Evolutionary conservation across 2,113 vertebrate genomes (phyloP).

Genomic region (Erpornis zantholeuca): DNA sequence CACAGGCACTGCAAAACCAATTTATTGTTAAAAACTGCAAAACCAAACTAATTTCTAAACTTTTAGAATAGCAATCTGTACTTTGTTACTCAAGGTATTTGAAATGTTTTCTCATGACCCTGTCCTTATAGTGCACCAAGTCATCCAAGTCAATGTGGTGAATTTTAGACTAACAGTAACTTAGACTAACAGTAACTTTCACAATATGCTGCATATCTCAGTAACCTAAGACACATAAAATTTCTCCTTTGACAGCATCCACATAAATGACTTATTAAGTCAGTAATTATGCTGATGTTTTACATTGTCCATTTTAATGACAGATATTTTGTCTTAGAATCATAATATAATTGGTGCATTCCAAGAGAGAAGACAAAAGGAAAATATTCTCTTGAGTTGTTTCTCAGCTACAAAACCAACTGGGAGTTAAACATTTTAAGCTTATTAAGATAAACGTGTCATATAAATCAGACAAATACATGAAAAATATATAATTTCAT

Average conservation of each 20-base stretch:
- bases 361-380: neutral
- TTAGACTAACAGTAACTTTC: neutral
- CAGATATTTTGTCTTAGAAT: neutral
- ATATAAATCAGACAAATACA: neutral
- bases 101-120: neutral
- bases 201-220: neutral
- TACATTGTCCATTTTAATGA: neutral
- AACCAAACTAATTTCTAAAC: neutral
- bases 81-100: neutral
- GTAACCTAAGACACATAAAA: neutral
- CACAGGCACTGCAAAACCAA: fast-evolving
- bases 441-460: neutral
- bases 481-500: neutral
- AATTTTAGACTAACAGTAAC: neutral
- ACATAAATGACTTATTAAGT: neutral
- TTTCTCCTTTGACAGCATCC: neutral
- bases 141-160: neutral
- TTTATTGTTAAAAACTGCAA: neutral
- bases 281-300: neutral
- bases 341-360: neutral
- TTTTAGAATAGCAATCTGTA: neutral
- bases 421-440: neutral
- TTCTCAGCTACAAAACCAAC: neutral
- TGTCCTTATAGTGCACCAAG: neutral
- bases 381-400: neutral